Base-by-base conservation (phyloP, 2,113 vertebrate species). In the zebrafish (Danio rerio) region DNA sequence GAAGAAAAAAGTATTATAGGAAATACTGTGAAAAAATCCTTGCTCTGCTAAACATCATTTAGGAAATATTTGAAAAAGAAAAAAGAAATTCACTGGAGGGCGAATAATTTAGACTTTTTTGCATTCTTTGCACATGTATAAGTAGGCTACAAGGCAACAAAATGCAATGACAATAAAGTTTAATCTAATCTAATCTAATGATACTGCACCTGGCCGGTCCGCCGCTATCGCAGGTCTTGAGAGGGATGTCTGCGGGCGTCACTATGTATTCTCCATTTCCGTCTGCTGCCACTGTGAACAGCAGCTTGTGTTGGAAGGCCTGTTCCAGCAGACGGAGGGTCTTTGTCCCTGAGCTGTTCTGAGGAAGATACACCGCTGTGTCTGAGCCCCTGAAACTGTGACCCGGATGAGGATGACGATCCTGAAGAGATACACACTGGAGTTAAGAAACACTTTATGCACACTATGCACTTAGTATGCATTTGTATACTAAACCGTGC, bases 391-490 rank as follows among this genome's bases (percentile, higher is more conserved):
- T 8, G 43, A 88, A 92, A 1, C 81, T 66, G 73, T 89, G 87
- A 2, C 90, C 90, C 4, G 93, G 91, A 10, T 88, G 81, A 31
- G 93, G 93, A 61, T 93, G 91, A 0, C 71, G 83, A 7, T 87
- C 84, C 93, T 93, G 76, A 6, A 81, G 53, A 68, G 20, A 2
- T 40, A 61, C 11, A 50, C 52, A 31, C 7, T 31, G 6, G 40
- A 58, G n/a, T 18, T 18, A 1, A n/a, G 18, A 18, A 59, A 59
- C 56, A 18, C 18, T 59, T 59, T 59, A 18, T 9, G 18, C 10
- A 20, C 56, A n/a, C 65, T 74, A 9, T 31, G 21, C 21, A 55
- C 49, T 31, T 31, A 31, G 3, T 31, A 31, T 31, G 31, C 31
- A 31, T 31, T 31, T 31, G 31, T 31, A 31, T 3, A 31, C 31